Conservation (phyloP, 2,888 invertebrate genomes). For the Cinara cedri region DNA sequence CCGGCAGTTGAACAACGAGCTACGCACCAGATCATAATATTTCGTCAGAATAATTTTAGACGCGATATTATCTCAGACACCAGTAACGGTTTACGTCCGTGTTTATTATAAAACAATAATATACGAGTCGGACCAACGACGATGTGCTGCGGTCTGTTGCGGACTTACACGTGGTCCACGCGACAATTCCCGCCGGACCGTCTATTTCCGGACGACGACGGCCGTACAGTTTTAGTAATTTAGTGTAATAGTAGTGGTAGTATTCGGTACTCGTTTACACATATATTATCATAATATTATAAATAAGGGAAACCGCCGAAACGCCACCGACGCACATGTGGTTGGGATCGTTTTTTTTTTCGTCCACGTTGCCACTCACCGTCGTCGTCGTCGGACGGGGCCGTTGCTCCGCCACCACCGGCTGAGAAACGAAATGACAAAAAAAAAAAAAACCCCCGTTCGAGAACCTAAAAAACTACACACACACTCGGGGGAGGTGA, state of each 20-base stretch:
- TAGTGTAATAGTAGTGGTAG: no score
- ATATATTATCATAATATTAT: slow-evolving; percentile 1
- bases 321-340: slow-evolving; percentile 19
- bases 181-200: slow-evolving; percentile 18
- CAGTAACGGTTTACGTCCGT: no score
- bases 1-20: no score
- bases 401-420: background rate
- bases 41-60: no score
- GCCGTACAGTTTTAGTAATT: background rate
- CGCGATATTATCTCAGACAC: no score
- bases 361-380: background rate
- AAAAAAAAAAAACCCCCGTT: slow-evolving; percentile 13
- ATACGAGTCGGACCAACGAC: no score
- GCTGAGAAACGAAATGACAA: background rate
- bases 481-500: slow-evolving; percentile 14
- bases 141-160: background rate
- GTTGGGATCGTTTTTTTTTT: slow-evolving; percentile 11
- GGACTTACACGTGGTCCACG: background rate
- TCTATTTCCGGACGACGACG: slow-evolving; percentile 29
- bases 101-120: no score
- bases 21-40: no score
- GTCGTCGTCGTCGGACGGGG: background rate
- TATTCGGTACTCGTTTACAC: background rate
- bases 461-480: slow-evolving; percentile 25
- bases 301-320: slow-evolving; percentile 26